Evolutionary conservation across 2,113 vertebrate species (phyloP).

Genomic region (Lutjanus erythropterus): DNA sequence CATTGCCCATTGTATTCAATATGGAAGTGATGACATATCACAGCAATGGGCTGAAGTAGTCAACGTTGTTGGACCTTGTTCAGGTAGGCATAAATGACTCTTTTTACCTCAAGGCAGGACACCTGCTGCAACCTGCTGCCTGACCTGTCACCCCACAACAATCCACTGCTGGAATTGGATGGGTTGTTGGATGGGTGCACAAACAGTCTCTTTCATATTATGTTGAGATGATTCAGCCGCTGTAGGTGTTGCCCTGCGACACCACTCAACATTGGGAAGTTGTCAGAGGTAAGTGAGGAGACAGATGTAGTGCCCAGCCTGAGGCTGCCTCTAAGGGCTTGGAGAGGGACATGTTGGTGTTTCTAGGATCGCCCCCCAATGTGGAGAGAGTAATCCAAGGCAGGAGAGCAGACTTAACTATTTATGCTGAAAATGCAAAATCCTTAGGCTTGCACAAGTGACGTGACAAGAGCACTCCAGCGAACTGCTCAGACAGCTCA

Average conservation of each 20-base stretch:
- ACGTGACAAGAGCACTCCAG: conserved; percentile 15
- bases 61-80: neutral
- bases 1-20: no score
- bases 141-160: neutral
- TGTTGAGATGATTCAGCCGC: neutral
- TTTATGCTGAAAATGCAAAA: conserved; percentile 51
- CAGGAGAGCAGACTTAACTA: conserved; percentile 16
- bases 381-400: conserved; percentile 23
- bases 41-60: no score
- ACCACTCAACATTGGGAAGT: neutral
- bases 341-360: conserved; percentile 20
- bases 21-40: no score
- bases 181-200: neutral
- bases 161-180: neutral
- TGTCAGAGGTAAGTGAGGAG: conserved; percentile 44
- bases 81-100: neutral
- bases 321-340: conserved; percentile 35
- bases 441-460: neutral
- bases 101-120: neutral
- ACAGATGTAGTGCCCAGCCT: conserved; percentile 34
- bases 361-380: neutral
- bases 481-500: conserved; percentile 42
- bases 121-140: conserved; percentile 1
- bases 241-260: neutral
- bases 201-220: neutral